Evolutionary conservation across 23 tunicate genomes (phyloP).

Genomic region (Phallusia fumigata): DNA sequence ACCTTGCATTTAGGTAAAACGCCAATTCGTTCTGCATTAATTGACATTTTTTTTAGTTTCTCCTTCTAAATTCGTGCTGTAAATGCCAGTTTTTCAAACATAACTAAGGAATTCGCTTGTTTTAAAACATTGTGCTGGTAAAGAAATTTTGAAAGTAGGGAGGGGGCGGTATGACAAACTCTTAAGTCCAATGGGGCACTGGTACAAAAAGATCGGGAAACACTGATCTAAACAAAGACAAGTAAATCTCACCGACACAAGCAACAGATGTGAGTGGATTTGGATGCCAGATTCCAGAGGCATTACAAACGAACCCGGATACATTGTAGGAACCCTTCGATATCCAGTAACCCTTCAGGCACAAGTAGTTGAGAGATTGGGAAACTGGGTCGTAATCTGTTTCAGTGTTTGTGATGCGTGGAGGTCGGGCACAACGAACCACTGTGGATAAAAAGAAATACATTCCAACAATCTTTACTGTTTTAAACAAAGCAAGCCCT

Average conservation of each 20-base stretch:
- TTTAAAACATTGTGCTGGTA: no score
- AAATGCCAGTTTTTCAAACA: no score
- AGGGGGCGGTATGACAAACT: no score
- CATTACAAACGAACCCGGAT: slow-evolving; percentile 32
- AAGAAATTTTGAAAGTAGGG: no score
- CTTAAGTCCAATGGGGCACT: no score
- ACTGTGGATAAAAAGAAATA: slow-evolving; percentile 28
- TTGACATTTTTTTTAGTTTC: no score
- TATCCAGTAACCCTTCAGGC: slow-evolving; percentile 70
- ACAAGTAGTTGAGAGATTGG: slow-evolving; percentile 22
- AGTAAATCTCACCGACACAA: slow-evolving; percentile 29
- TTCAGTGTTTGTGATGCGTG: slow-evolving; percentile 35
- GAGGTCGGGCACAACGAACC: slow-evolving; percentile 37
- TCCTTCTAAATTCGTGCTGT: no score
- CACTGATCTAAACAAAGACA: neutral
- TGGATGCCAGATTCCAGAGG: slow-evolving; percentile 47
- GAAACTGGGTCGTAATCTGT: slow-evolving; percentile 16
- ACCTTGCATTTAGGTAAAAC: no score
- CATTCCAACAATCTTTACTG: neutral
- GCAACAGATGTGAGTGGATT: slow-evolving; percentile 43
- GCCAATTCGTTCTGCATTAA: no score
- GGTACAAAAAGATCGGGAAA: no score
- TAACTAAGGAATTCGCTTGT: no score
- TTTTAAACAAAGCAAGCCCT: neutral
- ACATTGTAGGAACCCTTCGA: slow-evolving; percentile 41